A percentile compares a stretch with the other conserved stretches of the same genome.
Conservation (phyloP, 2,113 vertebrate species). For the Tapirus terrestris region DNA sequence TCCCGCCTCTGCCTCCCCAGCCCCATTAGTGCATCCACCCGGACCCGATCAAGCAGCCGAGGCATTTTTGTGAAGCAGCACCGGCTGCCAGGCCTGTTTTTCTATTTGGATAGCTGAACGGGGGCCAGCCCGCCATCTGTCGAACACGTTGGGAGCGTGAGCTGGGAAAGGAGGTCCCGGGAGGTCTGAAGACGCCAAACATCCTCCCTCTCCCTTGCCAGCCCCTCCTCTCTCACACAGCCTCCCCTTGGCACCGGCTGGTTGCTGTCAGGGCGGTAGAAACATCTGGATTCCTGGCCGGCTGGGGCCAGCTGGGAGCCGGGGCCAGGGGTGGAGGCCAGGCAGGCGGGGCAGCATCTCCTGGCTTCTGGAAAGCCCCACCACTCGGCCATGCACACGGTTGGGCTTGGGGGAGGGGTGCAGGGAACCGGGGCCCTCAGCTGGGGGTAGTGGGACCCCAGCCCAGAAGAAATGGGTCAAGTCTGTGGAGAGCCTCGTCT, state of each 20-base stretch:
- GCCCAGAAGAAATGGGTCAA: background rate
- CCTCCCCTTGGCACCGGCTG: slow-evolving; percentile 73
- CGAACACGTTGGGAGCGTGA: slow-evolving; percentile 61
- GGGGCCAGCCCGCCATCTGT: slow-evolving; percentile 83
- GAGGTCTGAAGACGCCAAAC: slow-evolving; percentile 50
- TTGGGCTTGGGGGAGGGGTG: background rate
- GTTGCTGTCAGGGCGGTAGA: slow-evolving; percentile 61
- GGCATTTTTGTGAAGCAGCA: background rate
- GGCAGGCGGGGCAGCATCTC: background rate
- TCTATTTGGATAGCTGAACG: slow-evolving; percentile 71
- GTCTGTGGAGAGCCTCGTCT: rapidly evolving
- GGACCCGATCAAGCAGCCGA: slow-evolving; percentile 12
- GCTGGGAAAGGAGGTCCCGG: slow-evolving; percentile 54
- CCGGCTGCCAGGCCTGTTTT: slow-evolving; percentile 75
- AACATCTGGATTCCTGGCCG: slow-evolving; percentile 83
- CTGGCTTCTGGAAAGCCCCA: background rate
- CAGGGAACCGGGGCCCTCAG: background rate
- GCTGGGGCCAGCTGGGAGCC: slow-evolving; percentile 84
- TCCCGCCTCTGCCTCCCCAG: background rate
- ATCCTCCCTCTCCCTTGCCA: background rate
- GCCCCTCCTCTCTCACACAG: background rate
- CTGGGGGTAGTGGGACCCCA: background rate
- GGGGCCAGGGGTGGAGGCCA: background rate
- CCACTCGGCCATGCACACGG: background rate
- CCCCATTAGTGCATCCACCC: background rate